Conservation (phyloP, 1,140 invertebrate species). For the Cotesia glomerata region DNA sequence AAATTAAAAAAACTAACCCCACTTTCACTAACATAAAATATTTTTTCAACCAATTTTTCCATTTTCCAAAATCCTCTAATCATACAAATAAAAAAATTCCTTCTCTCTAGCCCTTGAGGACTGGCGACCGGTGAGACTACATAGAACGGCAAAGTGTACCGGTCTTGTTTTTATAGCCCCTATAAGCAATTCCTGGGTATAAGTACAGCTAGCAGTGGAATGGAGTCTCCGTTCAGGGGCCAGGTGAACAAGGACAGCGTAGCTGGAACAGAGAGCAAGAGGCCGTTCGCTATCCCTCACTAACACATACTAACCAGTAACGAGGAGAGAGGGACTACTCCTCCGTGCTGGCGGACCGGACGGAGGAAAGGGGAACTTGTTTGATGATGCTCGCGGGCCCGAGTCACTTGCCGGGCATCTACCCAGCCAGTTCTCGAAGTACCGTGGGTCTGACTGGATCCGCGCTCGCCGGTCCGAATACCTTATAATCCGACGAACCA, state of each 20-base stretch:
- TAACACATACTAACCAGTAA: neutral
- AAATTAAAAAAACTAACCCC: too few species aligned
- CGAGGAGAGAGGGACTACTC: constrained; percentile 30
- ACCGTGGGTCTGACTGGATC: constrained; percentile 50
- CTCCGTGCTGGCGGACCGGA: constrained; percentile 34
- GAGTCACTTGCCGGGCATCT: constrained; percentile 44
- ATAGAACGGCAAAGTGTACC: constrained; percentile 61
- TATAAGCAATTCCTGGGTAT: constrained; percentile 17
- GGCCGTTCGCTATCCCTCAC: neutral
- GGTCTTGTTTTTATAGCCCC: constrained; percentile 64
- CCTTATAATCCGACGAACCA: neutral
- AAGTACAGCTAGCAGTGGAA: constrained; percentile 39
- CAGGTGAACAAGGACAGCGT: constrained; percentile 42
- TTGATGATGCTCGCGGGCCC: constrained; percentile 41
- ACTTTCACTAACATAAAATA: too few species aligned
- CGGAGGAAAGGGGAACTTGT: neutral
- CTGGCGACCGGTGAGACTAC: constrained; percentile 51
- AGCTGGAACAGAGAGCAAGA: constrained; percentile 29
- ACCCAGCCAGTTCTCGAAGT: constrained; percentile 55
- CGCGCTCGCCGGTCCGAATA: constrained; percentile 29
- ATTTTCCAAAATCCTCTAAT: too few species aligned
- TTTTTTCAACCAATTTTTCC: too few species aligned
- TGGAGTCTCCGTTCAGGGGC: constrained; percentile 25
- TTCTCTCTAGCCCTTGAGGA: too few species aligned
- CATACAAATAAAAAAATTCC: too few species aligned